A percentile compares a stretch with the other conserved stretches of the same genome.
phyloP scores from a whole-genome alignment of 2,797 vertebrate species.

The Syngnathus acus region DNA sequence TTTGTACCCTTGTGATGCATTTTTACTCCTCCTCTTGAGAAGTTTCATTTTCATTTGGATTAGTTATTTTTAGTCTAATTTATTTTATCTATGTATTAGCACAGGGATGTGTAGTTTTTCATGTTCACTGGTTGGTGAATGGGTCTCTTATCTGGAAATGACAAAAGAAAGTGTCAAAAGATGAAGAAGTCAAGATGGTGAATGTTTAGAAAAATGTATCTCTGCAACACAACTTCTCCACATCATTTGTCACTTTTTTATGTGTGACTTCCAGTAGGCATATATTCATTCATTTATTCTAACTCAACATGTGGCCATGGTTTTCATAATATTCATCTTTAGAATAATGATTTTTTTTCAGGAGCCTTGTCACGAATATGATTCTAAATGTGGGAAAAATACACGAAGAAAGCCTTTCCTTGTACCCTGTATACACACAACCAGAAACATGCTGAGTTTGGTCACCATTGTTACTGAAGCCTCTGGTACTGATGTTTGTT shows the following conservation, averaged over 20 bases:
- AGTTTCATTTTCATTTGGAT: no score
- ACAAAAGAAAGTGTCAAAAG: not conserved
- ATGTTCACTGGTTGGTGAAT: not conserved
- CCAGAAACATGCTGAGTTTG: conserved; percentile 32
- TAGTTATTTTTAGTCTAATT: no score
- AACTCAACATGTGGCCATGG: not conserved
- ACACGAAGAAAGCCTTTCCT: conserved; percentile 48
- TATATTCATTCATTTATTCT: not conserved
- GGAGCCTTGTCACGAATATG: conserved; percentile 14
- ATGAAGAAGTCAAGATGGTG: not conserved
- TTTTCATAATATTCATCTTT: not conserved
- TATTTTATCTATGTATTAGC: no score
- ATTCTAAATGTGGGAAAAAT: conserved; percentile 63
- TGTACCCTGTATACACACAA: conserved; percentile 60
- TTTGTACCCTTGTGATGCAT: no score
- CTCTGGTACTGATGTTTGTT: not conserved
- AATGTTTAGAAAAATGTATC: not conserved
- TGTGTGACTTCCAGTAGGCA: not conserved
- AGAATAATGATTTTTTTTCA: not conserved
- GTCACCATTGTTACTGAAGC: conserved; percentile 9
- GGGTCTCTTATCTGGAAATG: not conserved
- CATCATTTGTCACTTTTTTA: not conserved
- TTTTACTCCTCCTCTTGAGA: no score
- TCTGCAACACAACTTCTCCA: not conserved
- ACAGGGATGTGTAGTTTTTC: not conserved